Base-by-base conservation (phyloP, 2,888 invertebrate genomes). In the Oscheius sp. region DNA sequence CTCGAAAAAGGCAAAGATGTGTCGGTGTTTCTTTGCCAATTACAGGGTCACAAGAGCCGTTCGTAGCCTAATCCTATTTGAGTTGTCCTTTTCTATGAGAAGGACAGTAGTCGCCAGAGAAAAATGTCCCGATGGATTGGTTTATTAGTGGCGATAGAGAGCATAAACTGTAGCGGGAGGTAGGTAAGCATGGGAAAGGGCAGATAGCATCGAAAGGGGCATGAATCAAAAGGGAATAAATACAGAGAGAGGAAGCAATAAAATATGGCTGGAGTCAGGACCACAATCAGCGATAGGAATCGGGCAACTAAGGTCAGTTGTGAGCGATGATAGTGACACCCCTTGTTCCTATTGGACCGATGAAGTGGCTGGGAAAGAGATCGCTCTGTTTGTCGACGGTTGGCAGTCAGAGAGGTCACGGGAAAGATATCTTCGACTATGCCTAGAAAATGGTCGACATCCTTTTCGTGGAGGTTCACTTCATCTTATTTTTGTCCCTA, bases 201-300 rank as follows among this genome's bases (percentile, higher is more conserved):
- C 12, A 2, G 58, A 58, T 58, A 58, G 9, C n/a, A 61, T 61
- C 61, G 16, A 21, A n/a, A n/a, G 55, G 61, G 61, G 41, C 16
- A 45, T 41, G 61, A 61, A 23, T 45, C 61, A 61, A 7, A 21
- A n/a, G 61, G 18, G 13, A n/a, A 58, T 58, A 58, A 49, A 49
- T 16, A 27, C 27, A 27, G 16, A 27, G n/a, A 29, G 12, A 1
- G 29, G n/a, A 7, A n/a, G 25, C 25, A 27, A 27, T 5, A 27
- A 29, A 27, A 58, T 5, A 12, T 27, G 29, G 29, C 1, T 27
- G n/a, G n/a, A 12, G n/a, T 25, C 9, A 7, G 58, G 27, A 27
- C 61, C 61, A 61, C 61, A 61, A 61, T 61, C 61, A 61, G 23
- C 41, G 61, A 61, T 61, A 59, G 43, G 18, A 43, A 61, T 61